Evolutionary conservation across 2,888 invertebrate genomes (phyloP).

Genomic region (Achlya flavicornis): DNA sequence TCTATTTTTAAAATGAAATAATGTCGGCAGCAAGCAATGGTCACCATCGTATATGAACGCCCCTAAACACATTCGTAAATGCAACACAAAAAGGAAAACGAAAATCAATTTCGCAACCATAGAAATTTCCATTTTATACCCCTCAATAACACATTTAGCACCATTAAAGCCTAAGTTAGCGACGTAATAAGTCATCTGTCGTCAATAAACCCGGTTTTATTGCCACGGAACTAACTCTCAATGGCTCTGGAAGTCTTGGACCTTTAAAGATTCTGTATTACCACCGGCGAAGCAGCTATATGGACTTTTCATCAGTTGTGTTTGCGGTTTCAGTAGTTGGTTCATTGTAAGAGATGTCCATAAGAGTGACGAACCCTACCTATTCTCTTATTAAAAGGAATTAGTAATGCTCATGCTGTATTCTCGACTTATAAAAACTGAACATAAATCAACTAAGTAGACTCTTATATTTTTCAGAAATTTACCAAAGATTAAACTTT

Average conservation of each 20-base stretch:
- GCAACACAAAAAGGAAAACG: constrained; percentile 1
- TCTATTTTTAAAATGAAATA: no score
- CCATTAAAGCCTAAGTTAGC: constrained; percentile 10
- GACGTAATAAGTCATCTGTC: constrained; percentile 11
- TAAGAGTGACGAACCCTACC: no score
- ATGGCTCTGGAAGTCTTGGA: not conserved
- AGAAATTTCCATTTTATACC: constrained; percentile 2
- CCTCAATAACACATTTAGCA: constrained; percentile 10
- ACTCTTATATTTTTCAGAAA: no score
- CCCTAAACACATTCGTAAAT: not conserved
- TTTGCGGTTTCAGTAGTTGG: not conserved
- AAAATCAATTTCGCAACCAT: not conserved
- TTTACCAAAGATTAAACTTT: no score
- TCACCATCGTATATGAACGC: no score
- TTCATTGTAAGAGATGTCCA: no score
- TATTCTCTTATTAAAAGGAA: no score
- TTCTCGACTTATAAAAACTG: no score
- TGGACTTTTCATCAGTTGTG: not conserved
- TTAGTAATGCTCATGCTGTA: no score
- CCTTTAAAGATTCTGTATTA: not conserved
- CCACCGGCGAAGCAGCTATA: not conserved
- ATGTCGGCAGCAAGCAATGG: no score
- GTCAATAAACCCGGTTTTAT: constrained; percentile 10
- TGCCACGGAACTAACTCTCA: not conserved
- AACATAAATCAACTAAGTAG: no score